Conservation (phyloP, 2,113 vertebrate species). For the Nansenia antarctica region DNA sequence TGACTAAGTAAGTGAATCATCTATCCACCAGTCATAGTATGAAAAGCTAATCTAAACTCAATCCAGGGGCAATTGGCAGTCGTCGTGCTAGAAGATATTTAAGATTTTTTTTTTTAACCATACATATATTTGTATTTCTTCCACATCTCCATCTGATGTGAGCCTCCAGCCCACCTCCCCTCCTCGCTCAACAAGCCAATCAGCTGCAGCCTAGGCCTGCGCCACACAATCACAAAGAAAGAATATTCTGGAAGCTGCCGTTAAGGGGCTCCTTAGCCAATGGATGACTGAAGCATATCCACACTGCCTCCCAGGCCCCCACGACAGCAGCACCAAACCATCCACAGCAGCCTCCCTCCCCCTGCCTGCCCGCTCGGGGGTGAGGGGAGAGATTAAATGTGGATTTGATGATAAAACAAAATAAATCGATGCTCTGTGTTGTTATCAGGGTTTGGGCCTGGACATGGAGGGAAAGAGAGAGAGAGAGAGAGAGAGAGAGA, state of each 20-base stretch:
- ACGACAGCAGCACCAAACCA: not conserved
- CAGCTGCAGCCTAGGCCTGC: not conserved
- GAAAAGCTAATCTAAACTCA: too few species aligned
- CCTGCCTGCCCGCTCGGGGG: not conserved
- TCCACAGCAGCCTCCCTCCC: not conserved
- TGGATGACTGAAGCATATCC: not conserved
- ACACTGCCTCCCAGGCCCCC: not conserved
- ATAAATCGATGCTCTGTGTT: not conserved
- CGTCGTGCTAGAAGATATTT: too few species aligned
- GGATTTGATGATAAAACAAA: slow-evolving; percentile 33
- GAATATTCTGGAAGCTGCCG: not conserved
- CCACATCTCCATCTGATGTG: too few species aligned
- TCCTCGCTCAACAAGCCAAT: not conserved
- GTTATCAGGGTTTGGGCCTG: slow-evolving; percentile 3
- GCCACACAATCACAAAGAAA: not conserved
- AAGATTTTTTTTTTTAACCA: too few species aligned
- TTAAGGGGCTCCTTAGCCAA: not conserved
- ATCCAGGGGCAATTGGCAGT: too few species aligned
- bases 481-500: not conserved
- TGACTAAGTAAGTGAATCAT: too few species aligned
- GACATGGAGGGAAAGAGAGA: not conserved
- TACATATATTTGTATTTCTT: not conserved
- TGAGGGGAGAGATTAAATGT: slow-evolving; percentile 1
- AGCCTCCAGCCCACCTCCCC: not conserved
- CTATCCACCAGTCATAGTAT: too few species aligned